Evolutionary conservation across 2,888 invertebrate species (phyloP).

Genomic region (Prenolepis imparis): DNA sequence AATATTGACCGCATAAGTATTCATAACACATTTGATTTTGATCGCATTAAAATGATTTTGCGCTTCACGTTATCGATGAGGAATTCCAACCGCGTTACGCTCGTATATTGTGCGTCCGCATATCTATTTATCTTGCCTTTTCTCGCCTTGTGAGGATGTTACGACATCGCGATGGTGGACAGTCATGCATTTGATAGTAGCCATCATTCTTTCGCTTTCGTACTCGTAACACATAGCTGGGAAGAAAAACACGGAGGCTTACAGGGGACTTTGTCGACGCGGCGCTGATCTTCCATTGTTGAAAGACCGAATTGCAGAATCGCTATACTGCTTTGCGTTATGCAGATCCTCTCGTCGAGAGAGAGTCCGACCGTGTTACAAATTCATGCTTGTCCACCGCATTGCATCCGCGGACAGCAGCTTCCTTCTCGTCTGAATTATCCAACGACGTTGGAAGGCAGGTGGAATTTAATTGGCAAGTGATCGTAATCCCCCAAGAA

Average conservation of each 20-base stretch:
- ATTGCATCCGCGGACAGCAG: slow-evolving; percentile 20
- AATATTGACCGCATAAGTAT: neutral
- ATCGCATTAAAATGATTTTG: neutral
- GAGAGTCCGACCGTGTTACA: slow-evolving; percentile 32
- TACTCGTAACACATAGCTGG: slow-evolving; percentile 9
- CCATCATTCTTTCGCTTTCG: slow-evolving; percentile 13
- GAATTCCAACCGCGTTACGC: neutral
- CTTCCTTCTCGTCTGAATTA: slow-evolving; percentile 36
- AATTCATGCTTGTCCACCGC: slow-evolving; percentile 44
- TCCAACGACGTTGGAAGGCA: slow-evolving; percentile 10
- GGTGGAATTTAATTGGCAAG: slow-evolving; percentile 28
- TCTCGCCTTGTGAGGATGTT: neutral
- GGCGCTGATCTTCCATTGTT: slow-evolving; percentile 32
- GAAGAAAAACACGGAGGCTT: slow-evolving; percentile 18
- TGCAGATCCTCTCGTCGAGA: slow-evolving; percentile 22
- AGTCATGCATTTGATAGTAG: slow-evolving; percentile 3
- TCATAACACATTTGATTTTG: neutral
- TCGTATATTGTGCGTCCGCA: neutral
- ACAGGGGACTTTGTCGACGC: neutral
- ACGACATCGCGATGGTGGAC: neutral
- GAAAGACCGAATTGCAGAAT: slow-evolving; percentile 25
- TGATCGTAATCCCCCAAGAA: neutral
- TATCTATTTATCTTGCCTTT: neutral
- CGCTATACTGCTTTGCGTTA: neutral
- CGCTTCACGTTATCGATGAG: neutral